Conservation (phyloP, 2,797 vertebrate species). For the Poeciliopsis presidionis region DNA sequence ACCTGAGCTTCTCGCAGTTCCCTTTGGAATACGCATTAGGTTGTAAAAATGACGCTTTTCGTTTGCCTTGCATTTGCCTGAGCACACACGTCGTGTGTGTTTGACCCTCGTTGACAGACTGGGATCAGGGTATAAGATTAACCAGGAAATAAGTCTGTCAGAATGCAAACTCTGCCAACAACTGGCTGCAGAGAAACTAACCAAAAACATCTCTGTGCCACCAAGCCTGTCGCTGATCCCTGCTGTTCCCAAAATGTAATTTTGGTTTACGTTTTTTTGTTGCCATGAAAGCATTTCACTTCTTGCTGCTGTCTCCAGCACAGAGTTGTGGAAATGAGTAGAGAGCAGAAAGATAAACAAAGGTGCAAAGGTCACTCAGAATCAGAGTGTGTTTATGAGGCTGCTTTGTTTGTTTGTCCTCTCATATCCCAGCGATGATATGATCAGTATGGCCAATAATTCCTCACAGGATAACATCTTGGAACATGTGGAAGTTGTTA, state of each 20-base stretch:
- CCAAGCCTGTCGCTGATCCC: not conserved
- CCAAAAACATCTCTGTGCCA: not conserved
- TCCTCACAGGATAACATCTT: slow-evolving; percentile 36
- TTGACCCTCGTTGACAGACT: not conserved
- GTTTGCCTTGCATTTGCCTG: not conserved
- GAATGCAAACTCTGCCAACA: not conserved
- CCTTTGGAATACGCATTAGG: not conserved
- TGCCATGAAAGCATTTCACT: not conserved
- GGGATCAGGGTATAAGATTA: not conserved
- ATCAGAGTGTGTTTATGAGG: slow-evolving; percentile 22
- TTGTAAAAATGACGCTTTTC: not conserved
- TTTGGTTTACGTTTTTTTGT: not conserved
- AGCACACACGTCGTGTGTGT: not conserved
- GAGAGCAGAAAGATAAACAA: not conserved
- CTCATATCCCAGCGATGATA: slow-evolving; percentile 39
- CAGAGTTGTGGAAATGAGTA: not conserved
- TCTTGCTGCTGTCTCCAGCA: not conserved
- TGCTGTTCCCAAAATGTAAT: not conserved
- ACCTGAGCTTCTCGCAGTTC: not conserved
- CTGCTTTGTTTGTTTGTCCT: slow-evolving; percentile 52
- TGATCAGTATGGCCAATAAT: slow-evolving; percentile 54
- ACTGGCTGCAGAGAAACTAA: not conserved
- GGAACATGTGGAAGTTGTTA: slow-evolving; percentile 10
- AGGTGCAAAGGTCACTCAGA: not conserved
- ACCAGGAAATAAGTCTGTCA: not conserved